Conservation (phyloP, 2,888 invertebrate species). For the Esperia sulphurella region DNA sequence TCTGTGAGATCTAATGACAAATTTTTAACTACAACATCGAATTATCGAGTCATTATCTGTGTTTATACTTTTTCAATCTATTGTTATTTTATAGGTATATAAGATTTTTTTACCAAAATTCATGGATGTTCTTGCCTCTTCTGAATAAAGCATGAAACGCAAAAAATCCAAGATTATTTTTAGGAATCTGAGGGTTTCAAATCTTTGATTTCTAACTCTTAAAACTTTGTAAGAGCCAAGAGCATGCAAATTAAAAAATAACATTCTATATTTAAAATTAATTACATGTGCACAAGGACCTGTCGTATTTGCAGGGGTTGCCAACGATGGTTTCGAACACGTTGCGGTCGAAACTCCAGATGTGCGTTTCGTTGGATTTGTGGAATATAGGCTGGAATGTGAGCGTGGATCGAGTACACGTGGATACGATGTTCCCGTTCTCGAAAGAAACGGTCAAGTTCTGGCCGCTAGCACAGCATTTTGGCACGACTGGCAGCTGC, state of each 20-base stretch:
- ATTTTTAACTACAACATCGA: too few species aligned
- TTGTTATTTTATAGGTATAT: background rate
- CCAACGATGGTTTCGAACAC: constrained; percentile 78
- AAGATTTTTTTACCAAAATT: background rate
- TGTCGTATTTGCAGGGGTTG: constrained; percentile 76
- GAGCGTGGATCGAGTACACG: constrained; percentile 50
- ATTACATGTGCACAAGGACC: constrained; percentile 32
- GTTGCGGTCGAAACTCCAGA: constrained; percentile 62
- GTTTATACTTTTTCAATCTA: too few species aligned
- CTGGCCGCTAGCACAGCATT: constrained; percentile 75
- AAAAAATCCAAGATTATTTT: background rate
- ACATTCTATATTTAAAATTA: background rate
- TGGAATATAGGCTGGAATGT: constrained; percentile 76
- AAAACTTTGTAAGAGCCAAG: too few species aligned
- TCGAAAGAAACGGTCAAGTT: constrained; percentile 52
- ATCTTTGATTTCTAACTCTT: background rate
- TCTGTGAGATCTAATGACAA: too few species aligned
- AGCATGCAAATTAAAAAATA: background rate
- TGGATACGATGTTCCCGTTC: constrained; percentile 44
- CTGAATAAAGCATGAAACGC: background rate
- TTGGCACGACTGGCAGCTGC: constrained; percentile 66
- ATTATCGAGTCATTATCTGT: too few species aligned
- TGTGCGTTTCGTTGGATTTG: constrained; percentile 70
- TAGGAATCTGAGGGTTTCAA: background rate
- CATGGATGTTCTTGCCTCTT: background rate